A percentile compares a stretch with the other conserved stretches of the same genome.
These are phyloP conservation scores for Galerucella pusilla DNA, from an alignment of 2,888 invertebrate species.

Conservation along the genomic window DNA sequence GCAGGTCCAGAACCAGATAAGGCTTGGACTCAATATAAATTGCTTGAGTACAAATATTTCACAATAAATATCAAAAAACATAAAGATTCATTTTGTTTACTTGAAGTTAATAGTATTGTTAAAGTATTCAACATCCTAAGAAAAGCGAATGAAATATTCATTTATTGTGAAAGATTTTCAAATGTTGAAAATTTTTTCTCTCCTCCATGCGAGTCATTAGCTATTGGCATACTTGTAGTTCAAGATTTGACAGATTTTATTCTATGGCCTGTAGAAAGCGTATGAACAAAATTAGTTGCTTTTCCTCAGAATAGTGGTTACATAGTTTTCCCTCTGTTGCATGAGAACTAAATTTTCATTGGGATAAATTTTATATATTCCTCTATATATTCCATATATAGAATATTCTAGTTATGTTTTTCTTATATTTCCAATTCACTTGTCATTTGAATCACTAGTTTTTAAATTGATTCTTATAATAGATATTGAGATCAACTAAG, in stretches of 20 bases:
- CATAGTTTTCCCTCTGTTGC: constrained; percentile 5
- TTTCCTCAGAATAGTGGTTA: constrained; percentile 10
- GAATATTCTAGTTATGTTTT: too few species aligned
- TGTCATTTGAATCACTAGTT: too few species aligned
- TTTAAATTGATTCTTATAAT: too few species aligned
- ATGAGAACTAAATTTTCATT: not conserved
- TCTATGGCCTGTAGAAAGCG: constrained; percentile 12
- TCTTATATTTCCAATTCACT: too few species aligned
- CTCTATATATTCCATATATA: too few species aligned
- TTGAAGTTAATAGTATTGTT: not conserved
- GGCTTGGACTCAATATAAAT: not conserved
- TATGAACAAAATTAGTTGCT: constrained; percentile 12
- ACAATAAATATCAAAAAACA: not conserved
- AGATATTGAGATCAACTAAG: too few species aligned
- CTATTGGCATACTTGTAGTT: constrained; percentile 1
- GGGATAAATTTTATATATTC: not conserved
- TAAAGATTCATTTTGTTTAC: not conserved
- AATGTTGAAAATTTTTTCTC: constrained; percentile 4
- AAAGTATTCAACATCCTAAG: too few species aligned
- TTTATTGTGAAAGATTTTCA: too few species aligned
- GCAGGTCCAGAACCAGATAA: not conserved
- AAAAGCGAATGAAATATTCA: too few species aligned
- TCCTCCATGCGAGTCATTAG: constrained; percentile 6
- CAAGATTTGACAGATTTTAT: not conserved
- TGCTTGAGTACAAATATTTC: not conserved